Conservation (phyloP, 2,113 vertebrate genomes). For the Mesocricetus auratus region DNA sequence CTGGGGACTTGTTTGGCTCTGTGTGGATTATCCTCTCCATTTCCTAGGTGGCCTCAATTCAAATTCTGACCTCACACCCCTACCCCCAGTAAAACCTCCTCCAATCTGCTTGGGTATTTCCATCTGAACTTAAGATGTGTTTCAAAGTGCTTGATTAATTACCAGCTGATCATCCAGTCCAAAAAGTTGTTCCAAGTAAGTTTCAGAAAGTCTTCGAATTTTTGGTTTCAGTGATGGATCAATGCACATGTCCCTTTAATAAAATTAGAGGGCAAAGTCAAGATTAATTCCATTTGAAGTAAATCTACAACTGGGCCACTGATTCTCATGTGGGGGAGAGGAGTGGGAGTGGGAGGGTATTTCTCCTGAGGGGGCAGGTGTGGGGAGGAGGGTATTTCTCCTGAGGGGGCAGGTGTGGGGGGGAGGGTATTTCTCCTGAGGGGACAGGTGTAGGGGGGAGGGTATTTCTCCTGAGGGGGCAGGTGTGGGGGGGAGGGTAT, state of each 20-base stretch:
- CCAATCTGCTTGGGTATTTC: slow-evolving; percentile 7
- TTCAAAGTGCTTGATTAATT: slow-evolving; percentile 70
- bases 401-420: background rate
- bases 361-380: background rate
- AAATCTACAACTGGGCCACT: slow-evolving; percentile 34
- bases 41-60: background rate
- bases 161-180: slow-evolving; percentile 86
- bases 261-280: slow-evolving; percentile 61
- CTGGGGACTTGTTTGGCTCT: background rate
- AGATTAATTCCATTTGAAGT: slow-evolving; percentile 37
- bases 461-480: background rate
- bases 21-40: background rate
- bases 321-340: background rate
- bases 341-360: background rate
- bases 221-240: slow-evolving; percentile 78
- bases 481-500: background rate
- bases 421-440: no score
- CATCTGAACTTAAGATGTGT: slow-evolving; percentile 31
- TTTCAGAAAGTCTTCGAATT: slow-evolving; percentile 84
- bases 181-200: slow-evolving; percentile 83
- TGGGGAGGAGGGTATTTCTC: no score
- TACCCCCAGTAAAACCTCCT: slow-evolving; percentile 13
- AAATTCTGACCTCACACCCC: background rate
- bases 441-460: background rate
- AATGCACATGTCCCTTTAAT: slow-evolving; percentile 82